Conservation (phyloP, 2,888 invertebrate species). For the Mamestra brassicae region DNA sequence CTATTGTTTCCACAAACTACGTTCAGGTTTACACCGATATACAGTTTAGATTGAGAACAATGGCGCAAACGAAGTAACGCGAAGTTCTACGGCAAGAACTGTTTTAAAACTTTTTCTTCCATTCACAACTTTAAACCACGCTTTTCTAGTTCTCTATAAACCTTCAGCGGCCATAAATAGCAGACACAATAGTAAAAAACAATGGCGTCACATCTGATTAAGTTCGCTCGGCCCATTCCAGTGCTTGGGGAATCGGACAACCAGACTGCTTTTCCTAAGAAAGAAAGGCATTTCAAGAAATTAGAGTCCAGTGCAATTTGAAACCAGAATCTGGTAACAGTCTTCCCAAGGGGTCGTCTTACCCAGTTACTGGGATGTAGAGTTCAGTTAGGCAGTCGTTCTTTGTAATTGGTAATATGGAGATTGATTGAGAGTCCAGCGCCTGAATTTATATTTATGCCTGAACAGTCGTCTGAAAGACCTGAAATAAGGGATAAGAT, state of each 20-base stretch:
- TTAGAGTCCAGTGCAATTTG: not conserved
- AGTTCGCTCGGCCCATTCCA: not conserved
- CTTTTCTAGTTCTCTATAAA: not conserved
- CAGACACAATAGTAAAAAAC: not conserved
- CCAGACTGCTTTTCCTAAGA: not conserved
- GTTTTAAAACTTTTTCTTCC: not conserved
- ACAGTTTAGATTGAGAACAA: slow-evolving; percentile 9
- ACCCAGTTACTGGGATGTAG: too few species aligned
- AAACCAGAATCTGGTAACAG: too few species aligned
- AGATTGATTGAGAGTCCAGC: too few species aligned
- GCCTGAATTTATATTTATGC: not conserved
- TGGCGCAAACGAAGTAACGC: slow-evolving; percentile 15
- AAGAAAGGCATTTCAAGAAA: not conserved
- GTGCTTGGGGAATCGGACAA: not conserved
- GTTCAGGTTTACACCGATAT: not conserved
- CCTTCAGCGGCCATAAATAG: too few species aligned
- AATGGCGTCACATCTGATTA: too few species aligned
- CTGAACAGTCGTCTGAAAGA: not conserved
- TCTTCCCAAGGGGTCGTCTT: too few species aligned
- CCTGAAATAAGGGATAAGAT: not conserved
- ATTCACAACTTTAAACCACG: not conserved
- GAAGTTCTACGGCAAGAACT: not conserved
- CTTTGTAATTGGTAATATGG: too few species aligned
- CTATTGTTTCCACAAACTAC: not conserved
- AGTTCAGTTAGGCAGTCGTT: too few species aligned